A percentile compares a stretch with the other conserved stretches of the same genome.
Evolutionary conservation across 2,888 invertebrate genomes (phyloP).

Genomic region (Diplolepis rosae): DNA sequence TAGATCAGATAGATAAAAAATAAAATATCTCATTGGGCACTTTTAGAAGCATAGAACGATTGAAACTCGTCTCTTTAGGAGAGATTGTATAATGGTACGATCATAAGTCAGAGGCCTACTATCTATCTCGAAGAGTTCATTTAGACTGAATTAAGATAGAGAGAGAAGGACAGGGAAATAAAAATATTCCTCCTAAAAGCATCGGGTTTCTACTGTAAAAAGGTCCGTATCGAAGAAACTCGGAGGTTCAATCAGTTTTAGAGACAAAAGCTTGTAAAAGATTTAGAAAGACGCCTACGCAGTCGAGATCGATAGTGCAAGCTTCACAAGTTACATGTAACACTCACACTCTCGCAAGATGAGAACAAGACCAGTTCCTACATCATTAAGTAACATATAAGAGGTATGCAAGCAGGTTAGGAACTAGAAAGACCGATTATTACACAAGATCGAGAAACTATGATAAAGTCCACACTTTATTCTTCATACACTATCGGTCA

Average conservation of each 20-base stretch:
- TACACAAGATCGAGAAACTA: not conserved
- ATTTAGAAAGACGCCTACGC: slow-evolving; percentile 43
- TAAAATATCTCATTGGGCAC: no score
- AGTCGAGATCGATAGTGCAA: slow-evolving; percentile 48
- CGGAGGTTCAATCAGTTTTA: slow-evolving; percentile 8
- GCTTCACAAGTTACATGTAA: slow-evolving; percentile 40
- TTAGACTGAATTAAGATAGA: not conserved
- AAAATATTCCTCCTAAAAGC: not conserved
- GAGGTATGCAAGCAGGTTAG: slow-evolving; percentile 16
- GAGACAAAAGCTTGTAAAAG: not conserved
- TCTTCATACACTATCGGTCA: no score
- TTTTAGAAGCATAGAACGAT: no score
- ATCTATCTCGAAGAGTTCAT: not conserved
- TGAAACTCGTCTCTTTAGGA: no score
- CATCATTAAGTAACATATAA: slow-evolving; percentile 1
- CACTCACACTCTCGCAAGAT: slow-evolving; percentile 33
- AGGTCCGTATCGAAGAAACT: not conserved
- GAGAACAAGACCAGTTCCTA: slow-evolving; percentile 41
- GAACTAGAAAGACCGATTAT: not conserved
- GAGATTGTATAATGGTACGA: not conserved
- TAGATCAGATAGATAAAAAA: no score
- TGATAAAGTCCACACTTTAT: slow-evolving; percentile 1
- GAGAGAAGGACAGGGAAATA: not conserved
- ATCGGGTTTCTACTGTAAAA: slow-evolving; percentile 1
- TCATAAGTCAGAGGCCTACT: not conserved